A percentile compares a stretch with the other conserved stretches of the same genome.
These are phyloP conservation scores for Petrocephalus microphthalmus DNA, from an alignment of 2,113 vertebrate species.

Conservation along the genomic window DNA sequence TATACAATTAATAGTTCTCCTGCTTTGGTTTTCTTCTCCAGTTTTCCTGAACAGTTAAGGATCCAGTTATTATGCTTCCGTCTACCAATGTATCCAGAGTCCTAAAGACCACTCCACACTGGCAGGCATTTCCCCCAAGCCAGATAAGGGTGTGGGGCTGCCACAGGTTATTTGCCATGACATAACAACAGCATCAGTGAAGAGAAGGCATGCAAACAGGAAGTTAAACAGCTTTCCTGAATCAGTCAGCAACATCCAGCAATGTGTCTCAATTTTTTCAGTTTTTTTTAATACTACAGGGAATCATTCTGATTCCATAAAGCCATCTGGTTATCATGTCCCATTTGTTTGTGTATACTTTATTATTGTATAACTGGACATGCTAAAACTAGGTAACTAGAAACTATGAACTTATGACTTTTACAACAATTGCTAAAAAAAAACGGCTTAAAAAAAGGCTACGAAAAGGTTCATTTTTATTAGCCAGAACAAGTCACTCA, in stretches of 20 bases:
- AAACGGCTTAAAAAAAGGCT: too few relatives aligned
- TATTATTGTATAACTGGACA: neutral
- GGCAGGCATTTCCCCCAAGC: slow-evolving; percentile 55
- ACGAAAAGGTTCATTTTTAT: neutral
- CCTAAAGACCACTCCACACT: slow-evolving; percentile 26
- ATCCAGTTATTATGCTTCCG: slow-evolving; percentile 24
- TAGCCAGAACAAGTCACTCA: slow-evolving; percentile 37
- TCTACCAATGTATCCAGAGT: slow-evolving; percentile 15
- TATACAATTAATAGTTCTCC: neutral
- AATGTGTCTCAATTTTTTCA: neutral
- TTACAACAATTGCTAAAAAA: too few relatives aligned
- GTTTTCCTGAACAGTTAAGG: neutral
- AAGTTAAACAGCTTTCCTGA: neutral
- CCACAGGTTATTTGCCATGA: slow-evolving; percentile 64
- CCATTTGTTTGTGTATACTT: neutral
- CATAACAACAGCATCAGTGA: neutral
- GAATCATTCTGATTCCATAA: neutral
- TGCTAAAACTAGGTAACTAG: neutral
- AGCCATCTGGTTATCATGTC: neutral
- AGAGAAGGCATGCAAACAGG: neutral
- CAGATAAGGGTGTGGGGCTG: slow-evolving; percentile 46
- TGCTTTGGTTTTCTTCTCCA: slow-evolving; percentile 13
- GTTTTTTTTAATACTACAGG: neutral
- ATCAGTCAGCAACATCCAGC: neutral
- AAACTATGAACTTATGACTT: neutral